phyloP scores from a whole-genome alignment of 2,797 vertebrate species.

The Neomorphus geoffroyi region DNA sequence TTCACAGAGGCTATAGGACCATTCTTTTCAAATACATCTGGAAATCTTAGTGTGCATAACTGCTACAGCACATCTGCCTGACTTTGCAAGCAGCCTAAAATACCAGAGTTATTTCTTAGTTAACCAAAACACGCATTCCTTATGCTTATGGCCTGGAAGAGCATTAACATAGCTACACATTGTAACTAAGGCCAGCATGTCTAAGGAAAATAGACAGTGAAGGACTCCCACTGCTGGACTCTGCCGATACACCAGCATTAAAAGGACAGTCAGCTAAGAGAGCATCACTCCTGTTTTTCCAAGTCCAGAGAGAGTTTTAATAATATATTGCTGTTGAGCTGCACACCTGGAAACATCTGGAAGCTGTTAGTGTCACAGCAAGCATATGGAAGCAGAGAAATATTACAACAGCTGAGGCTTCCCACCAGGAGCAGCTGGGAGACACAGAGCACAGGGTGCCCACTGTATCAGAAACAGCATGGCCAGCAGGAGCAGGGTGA shows the following conservation, averaged over 20 bases:
- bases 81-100: background rate
- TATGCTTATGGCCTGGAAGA: background rate
- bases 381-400: background rate
- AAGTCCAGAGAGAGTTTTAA: fast-evolving
- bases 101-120: fast-evolving
- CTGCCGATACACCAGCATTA: fast-evolving
- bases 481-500: too few relatives aligned
- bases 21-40: background rate
- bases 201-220: fast-evolving
- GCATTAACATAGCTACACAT: fast-evolving
- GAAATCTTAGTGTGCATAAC: background rate
- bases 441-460: background rate
- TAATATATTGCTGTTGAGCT: background rate
- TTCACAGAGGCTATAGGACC: fast-evolving
- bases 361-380: background rate
- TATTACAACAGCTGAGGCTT: fast-evolving
- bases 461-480: too few relatives aligned
- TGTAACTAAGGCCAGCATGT: background rate
- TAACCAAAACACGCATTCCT: background rate
- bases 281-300: background rate
- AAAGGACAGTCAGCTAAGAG: background rate
- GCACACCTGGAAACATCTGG: conserved; percentile 12
- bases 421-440: background rate
- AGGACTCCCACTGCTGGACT: background rate
- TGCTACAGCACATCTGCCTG: background rate